phyloP scores from a whole-genome alignment of 2,888 invertebrate genomes.

The Smittia sp. region DNA sequence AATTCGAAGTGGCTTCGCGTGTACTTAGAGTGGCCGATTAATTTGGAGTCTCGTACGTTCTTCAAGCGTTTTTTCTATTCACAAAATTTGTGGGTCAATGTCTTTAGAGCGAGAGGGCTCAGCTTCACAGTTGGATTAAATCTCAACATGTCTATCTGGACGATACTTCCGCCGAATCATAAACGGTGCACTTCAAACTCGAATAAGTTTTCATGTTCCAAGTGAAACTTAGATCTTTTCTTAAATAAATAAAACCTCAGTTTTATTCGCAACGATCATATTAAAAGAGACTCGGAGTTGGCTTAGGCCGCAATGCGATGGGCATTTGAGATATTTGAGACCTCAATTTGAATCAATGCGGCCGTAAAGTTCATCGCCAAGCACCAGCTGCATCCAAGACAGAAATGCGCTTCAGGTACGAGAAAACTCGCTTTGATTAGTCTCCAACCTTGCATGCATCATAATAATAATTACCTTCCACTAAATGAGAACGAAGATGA shows the following conservation, averaged over 20 bases:
- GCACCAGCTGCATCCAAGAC: not conserved
- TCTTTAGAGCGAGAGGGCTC: not conserved
- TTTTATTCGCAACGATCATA: no score
- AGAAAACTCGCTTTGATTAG: not conserved
- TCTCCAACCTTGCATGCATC: not conserved
- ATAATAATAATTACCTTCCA: not conserved
- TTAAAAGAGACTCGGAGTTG: no score
- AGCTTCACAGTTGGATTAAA: not conserved
- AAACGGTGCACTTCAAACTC: not conserved
- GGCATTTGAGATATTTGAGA: not conserved
- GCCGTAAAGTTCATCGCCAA: not conserved
- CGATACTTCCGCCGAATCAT: not conserved
- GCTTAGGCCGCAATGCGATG: not conserved
- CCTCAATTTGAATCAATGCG: conserved; percentile 25
- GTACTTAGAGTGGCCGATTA: no score
- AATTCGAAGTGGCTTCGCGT: no score
- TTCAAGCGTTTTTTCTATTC: not conserved
- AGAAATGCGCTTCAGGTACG: conserved; percentile 1
- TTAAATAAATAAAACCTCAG: no score
- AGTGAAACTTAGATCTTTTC: no score
- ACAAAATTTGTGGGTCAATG: not conserved
- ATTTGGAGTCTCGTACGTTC: not conserved
- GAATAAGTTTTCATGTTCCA: not conserved
- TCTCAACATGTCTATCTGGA: not conserved
- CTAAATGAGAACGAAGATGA: not conserved